phyloP scores from a whole-genome alignment of 1,140 invertebrate genomes.

The Pteromalus puparum region DNA sequence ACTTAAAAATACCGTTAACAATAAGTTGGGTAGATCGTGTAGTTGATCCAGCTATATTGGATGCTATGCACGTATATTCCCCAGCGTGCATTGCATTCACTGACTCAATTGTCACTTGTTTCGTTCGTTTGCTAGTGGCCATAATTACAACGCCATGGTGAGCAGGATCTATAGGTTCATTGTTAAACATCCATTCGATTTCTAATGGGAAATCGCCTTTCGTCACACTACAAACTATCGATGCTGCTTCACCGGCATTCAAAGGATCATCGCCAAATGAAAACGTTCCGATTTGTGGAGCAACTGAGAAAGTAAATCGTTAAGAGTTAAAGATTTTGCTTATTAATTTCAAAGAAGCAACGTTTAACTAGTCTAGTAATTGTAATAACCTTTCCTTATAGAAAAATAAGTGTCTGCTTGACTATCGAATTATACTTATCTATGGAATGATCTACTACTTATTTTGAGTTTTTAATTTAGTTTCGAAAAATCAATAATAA shows the following conservation, averaged over 20 bases:
- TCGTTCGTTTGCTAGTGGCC: conserved; percentile 40
- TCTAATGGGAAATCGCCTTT: conserved; percentile 84
- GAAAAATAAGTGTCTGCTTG: neutral
- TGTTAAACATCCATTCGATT: conserved; percentile 85
- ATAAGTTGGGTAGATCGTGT: conserved; percentile 81
- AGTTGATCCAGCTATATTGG: conserved; percentile 82
- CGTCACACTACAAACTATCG: conserved; percentile 81
- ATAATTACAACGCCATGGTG: conserved; percentile 59
- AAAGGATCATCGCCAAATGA: conserved; percentile 78
- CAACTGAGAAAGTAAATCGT: conserved; percentile 73
- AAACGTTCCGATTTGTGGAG: conserved; percentile 82
- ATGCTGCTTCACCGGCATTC: conserved; percentile 69
- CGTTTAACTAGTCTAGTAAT: neutral
- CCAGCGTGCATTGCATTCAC: conserved; percentile 77
- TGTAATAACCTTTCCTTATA: neutral
- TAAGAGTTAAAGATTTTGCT: neutral
- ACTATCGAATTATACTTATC: neutral
- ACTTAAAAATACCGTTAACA: conserved; percentile 81
- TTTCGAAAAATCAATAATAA: neutral
- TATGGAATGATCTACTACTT: neutral
- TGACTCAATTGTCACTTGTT: conserved; percentile 51
- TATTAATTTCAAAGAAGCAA: conserved; percentile 7
- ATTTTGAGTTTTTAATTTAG: too few species aligned
- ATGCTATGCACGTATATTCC: conserved; percentile 86
- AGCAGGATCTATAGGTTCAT: conserved; percentile 73